Base-by-base conservation (phyloP, 2,113 vertebrate species). In the Prunella himalayana region DNA sequence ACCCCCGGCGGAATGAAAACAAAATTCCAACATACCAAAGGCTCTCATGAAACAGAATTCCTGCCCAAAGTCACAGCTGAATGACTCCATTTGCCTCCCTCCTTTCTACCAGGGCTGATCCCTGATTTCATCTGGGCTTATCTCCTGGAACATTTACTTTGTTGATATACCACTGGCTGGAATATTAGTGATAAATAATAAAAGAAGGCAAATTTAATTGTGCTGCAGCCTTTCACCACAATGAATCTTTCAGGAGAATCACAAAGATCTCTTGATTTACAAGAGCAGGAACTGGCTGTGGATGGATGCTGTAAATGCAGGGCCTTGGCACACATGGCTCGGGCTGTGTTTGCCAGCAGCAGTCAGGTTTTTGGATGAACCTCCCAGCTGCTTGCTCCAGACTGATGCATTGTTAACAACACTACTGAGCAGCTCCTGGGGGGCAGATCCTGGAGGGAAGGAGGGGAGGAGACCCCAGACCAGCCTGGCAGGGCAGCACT, bases 391-490 rank as follows among this genome's bases (percentile, higher is more conserved):
- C 76, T 22, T 35, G 44, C 47, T 76, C 83, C 35, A 14, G 5
- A 21, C 17, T 22, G 7, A 63, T 10, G 72, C 11, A 7, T 66
- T 7, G 53, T 56, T 33, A 51, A 65, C 13, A 23, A 15, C 7
- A 4, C 3, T 1, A 21, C 3, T 12, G 66, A 57, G 15, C 47
- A 25, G 16, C 37, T 61, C 56, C 22, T 3, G 0, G 2, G 33
- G 76, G n/a, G 22, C 2, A 71, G 10, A 16, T 23, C 66, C 50
- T 1, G 3, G 14, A 0, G 2, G 33, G 61, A 16, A 14, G 24
- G n/a, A 57, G 3, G 24, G 61, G 12, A 9, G 22, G 37, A 66
- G 61, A 21, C 4, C 7, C 84, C 23, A 1, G 69, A 3, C 5
- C 73, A 35, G 33, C 39, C 50, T 10, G 4, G 30, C 9, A 21